Conservation (phyloP, 2,888 invertebrate species). For the Scaptomyza polygonia region DNA sequence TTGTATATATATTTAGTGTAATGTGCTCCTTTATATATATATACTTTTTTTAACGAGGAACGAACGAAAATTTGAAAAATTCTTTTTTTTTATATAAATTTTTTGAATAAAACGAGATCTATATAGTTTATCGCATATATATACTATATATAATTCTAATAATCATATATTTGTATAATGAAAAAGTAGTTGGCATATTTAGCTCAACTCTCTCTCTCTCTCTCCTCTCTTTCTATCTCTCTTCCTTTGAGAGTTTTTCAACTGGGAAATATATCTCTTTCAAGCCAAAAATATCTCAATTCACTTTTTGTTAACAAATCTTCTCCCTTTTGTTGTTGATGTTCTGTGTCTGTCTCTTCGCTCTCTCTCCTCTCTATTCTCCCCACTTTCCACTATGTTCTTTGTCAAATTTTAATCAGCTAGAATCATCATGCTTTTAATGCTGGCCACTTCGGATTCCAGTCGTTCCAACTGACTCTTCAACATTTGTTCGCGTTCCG, state of each 20-base stretch:
- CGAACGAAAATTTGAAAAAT: conserved; percentile 6
- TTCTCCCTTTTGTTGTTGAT: conserved; percentile 9
- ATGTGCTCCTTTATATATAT: background rate
- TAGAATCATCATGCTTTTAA: conserved; percentile 92
- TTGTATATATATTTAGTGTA: conserved; percentile 7
- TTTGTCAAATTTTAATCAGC: too few species aligned
- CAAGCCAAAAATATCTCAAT: conserved; percentile 21
- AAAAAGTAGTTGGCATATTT: conserved; percentile 10
- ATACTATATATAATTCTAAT: background rate
- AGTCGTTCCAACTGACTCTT: conserved; percentile 94
- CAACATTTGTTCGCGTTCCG: conserved; percentile 88
- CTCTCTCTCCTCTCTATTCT: conserved; percentile 63
- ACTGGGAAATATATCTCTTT: conserved; percentile 10
- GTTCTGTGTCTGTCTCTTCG: conserved; percentile 62
- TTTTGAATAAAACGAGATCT: conserved; percentile 63
- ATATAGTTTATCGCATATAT: conserved; percentile 44
- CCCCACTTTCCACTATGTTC: conserved; percentile 2
- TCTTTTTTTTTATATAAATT: conserved; percentile 17
- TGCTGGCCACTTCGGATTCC: conserved; percentile 95
- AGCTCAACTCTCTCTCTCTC: background rate
- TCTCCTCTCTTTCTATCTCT: background rate
- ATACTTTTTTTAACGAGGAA: conserved; percentile 13
- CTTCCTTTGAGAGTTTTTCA: background rate
- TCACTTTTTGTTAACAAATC: conserved; percentile 34
- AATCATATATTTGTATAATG: conserved; percentile 4